Percentiles rank a stretch among this genome's conserved stretches.
Evolutionary conservation across 2,888 invertebrate genomes (phyloP).

Genomic region (Tiliacea aurago): DNA sequence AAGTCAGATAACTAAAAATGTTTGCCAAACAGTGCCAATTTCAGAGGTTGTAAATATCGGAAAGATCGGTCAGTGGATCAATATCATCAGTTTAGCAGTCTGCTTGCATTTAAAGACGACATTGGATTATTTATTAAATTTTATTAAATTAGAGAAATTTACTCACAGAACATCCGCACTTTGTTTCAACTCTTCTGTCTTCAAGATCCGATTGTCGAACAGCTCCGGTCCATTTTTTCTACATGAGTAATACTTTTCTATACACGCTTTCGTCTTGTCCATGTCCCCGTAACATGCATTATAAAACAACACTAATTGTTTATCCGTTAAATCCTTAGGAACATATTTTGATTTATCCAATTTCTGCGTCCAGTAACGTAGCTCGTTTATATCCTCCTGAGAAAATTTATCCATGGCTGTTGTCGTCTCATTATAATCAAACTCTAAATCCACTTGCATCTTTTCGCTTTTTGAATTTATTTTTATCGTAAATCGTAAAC

Average conservation of each 20-base stretch:
- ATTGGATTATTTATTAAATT: slow-evolving; percentile 23
- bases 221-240: slow-evolving; percentile 91
- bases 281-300: slow-evolving; percentile 92
- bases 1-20: not conserved
- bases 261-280: slow-evolving; percentile 91
- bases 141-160: slow-evolving; percentile 32
- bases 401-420: slow-evolving; percentile 87
- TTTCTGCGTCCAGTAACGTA: slow-evolving; percentile 86
- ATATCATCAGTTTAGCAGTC: slow-evolving; percentile 1
- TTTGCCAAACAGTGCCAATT: slow-evolving; percentile 18
- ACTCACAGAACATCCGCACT: slow-evolving; percentile 90
- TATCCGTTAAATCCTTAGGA: slow-evolving; percentile 89
- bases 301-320: slow-evolving; percentile 92
- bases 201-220: slow-evolving; percentile 90
- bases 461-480: slow-evolving; percentile 65
- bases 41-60: not conserved
- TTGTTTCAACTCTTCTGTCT: slow-evolving; percentile 85
- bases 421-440: slow-evolving; percentile 83
- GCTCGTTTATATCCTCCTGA: slow-evolving; percentile 84
- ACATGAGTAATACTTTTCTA: slow-evolving; percentile 91
- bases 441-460: slow-evolving; percentile 86
- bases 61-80: too few relatives aligned
- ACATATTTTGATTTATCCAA: slow-evolving; percentile 88
- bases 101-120: not conserved
- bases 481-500: slow-evolving; percentile 74